Conservation (phyloP, 2,888 invertebrate genomes). For the Drosophila yooni region DNA sequence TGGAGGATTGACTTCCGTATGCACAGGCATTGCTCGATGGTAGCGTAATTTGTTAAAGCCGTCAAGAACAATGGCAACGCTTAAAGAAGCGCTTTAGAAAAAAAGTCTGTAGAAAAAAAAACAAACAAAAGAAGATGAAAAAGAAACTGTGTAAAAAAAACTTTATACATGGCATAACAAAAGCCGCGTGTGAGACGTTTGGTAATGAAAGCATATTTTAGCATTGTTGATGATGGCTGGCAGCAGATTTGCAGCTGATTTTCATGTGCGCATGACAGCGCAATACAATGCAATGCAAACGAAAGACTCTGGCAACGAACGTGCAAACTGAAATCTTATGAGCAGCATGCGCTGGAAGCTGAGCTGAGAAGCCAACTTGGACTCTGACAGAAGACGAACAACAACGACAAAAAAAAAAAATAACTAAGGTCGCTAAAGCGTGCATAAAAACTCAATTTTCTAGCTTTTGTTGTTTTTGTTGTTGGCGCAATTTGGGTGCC, state of each 20-base stretch:
- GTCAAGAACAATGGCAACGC: conserved; percentile 34
- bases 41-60: conserved; percentile 50
- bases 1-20: conserved; percentile 54
- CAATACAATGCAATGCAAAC: conserved; percentile 69
- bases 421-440: conserved; percentile 64
- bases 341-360: conserved; percentile 17
- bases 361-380: conserved; percentile 33
- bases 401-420: conserved; percentile 34
- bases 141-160: conserved; percentile 20
- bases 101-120: conserved; percentile 13
- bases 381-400: conserved; percentile 33
- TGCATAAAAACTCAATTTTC: conserved; percentile 68
- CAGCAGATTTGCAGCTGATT: conserved; percentile 55
- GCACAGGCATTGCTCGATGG: conserved; percentile 51
- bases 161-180: conserved; percentile 55
- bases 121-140: conserved; percentile 13
- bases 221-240: conserved; percentile 63
- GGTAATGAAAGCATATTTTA: conserved; percentile 79
- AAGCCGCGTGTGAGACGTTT: conserved; percentile 60
- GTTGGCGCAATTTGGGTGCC: conserved; percentile 73
- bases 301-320: conserved; percentile 76
- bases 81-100: conserved; percentile 29
- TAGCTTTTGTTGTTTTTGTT: conserved; percentile 54
- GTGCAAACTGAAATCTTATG: conserved; percentile 51
- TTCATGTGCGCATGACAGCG: conserved; percentile 76